These are phyloP conservation scores for Heteronetta atricapilla DNA, from an alignment of 2,113 vertebrate species.

Conservation along the genomic window DNA sequence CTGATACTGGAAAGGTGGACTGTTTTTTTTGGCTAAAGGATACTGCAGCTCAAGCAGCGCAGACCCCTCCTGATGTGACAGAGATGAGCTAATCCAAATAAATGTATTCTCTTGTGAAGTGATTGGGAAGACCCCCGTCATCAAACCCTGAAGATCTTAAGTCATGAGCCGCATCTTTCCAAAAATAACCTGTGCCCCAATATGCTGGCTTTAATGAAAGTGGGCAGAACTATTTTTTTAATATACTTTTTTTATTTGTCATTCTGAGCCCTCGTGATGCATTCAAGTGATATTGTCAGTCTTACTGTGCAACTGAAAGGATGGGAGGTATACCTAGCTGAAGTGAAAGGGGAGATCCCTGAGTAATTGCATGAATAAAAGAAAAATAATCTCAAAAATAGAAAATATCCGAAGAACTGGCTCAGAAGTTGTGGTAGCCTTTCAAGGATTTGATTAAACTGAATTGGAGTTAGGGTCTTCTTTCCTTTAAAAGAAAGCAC, in stretches of 20 bases:
- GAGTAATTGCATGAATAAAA: neutral
- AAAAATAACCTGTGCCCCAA: neutral
- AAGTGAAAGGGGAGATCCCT: neutral
- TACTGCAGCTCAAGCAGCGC: neutral
- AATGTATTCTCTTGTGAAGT: neutral
- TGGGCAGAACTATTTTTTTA: neutral
- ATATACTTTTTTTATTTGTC: neutral
- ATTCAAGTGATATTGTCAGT: neutral
- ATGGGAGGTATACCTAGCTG: neutral
- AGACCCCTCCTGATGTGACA: neutral
- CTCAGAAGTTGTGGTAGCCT: neutral
- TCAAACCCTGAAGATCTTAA: neutral
- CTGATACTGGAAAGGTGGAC: neutral
- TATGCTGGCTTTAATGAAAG: neutral
- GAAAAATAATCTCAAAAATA: neutral
- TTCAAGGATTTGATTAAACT: neutral
- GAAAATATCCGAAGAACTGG: neutral
- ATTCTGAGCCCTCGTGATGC: neutral
- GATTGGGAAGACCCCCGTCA: neutral
- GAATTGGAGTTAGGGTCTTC: neutral
- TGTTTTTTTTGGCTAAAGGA: neutral
- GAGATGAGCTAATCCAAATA: neutral
- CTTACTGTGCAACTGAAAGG: neutral
- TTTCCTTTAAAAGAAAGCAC: neutral
- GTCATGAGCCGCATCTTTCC: neutral